A percentile compares a stretch with the other conserved stretches of the same genome.
phyloP scores from a whole-genome alignment of 2,113 vertebrate species.

The Melanerpes aurifrons region DNA sequence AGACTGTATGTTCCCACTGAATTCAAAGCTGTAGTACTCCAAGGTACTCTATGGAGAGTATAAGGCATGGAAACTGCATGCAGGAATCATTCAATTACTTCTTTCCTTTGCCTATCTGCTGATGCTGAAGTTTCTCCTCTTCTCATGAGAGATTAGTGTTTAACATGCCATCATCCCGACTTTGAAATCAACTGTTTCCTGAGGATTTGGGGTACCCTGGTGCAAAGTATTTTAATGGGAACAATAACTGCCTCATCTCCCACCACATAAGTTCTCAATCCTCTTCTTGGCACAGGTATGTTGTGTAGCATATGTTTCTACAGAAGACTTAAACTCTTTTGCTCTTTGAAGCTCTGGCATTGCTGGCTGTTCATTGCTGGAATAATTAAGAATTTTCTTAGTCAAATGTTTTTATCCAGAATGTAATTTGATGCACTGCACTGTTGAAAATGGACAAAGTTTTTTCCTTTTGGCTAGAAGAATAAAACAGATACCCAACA shows the following conservation, averaged over 20 bases:
- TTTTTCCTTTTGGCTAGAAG: not conserved
- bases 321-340: not conserved
- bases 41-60: not conserved
- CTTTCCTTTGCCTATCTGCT: not conserved
- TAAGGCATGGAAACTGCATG: not conserved
- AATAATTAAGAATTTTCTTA: not conserved
- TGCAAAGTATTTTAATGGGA: not conserved
- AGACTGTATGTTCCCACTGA: not conserved
- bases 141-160: not conserved
- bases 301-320: not conserved
- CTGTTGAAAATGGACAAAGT: not conserved
- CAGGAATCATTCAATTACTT: not conserved
- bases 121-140: not conserved
- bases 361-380: not conserved
- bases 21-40: not conserved
- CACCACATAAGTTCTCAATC: not conserved
- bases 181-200: not conserved
- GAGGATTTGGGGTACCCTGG: not conserved
- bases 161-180: not conserved
- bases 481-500: not conserved
- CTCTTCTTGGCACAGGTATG: constrained; percentile 1
- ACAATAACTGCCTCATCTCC: not conserved
- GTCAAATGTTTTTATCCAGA: not conserved
- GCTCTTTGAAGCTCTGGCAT: not conserved
- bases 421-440: not conserved